These are phyloP conservation scores for Pinna nobilis DNA, from an alignment of 1,140 invertebrate species.

Conservation along the genomic window DNA sequence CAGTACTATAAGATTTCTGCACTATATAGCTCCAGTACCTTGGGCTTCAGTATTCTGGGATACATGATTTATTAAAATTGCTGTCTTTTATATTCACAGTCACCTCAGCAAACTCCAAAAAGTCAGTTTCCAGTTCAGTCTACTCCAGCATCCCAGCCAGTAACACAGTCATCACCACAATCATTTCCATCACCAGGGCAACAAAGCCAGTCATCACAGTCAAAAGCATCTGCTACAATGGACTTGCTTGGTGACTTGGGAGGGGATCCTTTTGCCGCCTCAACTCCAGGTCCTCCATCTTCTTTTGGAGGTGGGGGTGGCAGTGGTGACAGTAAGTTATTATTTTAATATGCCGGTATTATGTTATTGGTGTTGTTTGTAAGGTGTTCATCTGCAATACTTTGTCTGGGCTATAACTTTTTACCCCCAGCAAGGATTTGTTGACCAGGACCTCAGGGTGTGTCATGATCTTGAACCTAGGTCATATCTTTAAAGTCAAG, in stretches of 20 bases:
- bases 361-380: no score
- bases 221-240: slow-evolving; percentile 44
- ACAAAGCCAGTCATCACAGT: slow-evolving; percentile 36
- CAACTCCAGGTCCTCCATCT: slow-evolving; percentile 40
- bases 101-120: slow-evolving; percentile 32
- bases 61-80: not conserved
- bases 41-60: no score
- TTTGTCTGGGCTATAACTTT: no score
- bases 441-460: no score
- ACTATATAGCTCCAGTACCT: no score
- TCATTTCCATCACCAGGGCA: slow-evolving; percentile 36
- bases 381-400: no score
- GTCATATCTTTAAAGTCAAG: no score
- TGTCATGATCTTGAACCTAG: no score
- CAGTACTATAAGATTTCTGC: no score
- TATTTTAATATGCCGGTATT: no score
- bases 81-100: slow-evolving; percentile 10
- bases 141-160: slow-evolving; percentile 28
- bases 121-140: slow-evolving; percentile 30
- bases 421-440: no score
- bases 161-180: not conserved
- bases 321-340: no score
- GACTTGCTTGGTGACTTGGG: slow-evolving; percentile 63
- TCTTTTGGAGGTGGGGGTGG: slow-evolving; percentile 17
- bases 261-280: slow-evolving; percentile 62